These are phyloP conservation scores for Sogatella furcifera DNA, from an alignment of 1,140 invertebrate genomes.

Conservation along the genomic window DNA sequence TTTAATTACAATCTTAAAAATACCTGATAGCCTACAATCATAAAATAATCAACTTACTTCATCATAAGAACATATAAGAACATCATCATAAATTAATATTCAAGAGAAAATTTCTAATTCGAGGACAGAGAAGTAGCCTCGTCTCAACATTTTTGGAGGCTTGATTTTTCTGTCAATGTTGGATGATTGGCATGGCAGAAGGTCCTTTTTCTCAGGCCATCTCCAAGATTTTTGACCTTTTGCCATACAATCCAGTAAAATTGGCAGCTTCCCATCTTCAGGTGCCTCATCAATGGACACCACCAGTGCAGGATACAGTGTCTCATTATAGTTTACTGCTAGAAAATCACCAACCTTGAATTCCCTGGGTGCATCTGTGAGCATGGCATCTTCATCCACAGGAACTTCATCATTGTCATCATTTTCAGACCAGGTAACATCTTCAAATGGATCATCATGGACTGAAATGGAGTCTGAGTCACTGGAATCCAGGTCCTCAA, in stretches of 20 bases:
- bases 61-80: no score
- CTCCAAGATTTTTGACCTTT: conserved; percentile 8
- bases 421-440: neutral
- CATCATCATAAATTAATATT: no score
- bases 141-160: conserved; percentile 1
- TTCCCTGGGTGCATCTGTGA: neutral
- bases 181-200: neutral
- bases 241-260: neutral
- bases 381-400: neutral
- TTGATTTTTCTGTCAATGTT: neutral
- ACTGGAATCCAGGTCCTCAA: no score
- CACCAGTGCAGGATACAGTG: neutral
- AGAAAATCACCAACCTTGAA: neutral
- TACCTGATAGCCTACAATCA: no score
- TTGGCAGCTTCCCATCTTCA: neutral
- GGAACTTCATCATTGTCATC: neutral
- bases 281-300: neutral
- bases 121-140: neutral
- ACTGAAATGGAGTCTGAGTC: no score
- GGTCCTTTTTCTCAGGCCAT: conserved; percentile 8
- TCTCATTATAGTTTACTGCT: neutral
- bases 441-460: no score
- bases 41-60: no score
- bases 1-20: no score
- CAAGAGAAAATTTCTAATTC: no score